These are phyloP conservation scores for Seriola dumerili DNA, from an alignment of 2,113 vertebrate species.

Conservation along the genomic window DNA sequence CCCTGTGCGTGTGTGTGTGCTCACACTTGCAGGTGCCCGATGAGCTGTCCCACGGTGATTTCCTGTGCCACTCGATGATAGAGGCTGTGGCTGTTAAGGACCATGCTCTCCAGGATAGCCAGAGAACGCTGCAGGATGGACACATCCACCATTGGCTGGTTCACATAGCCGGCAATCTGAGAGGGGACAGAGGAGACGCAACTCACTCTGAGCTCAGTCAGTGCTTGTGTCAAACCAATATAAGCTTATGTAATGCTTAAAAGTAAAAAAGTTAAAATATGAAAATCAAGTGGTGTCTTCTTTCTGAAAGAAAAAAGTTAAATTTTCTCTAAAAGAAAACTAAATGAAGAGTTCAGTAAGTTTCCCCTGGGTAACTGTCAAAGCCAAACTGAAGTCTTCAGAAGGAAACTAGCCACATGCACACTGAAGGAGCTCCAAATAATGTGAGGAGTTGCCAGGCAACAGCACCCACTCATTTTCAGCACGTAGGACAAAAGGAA, in stretches of 20 bases:
- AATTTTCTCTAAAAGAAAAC: slow-evolving; percentile 1
- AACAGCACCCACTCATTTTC: slow-evolving; percentile 70
- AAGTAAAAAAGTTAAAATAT: neutral
- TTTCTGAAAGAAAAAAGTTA: neutral
- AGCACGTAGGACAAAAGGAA: slow-evolving; percentile 43
- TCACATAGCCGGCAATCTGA: slow-evolving; percentile 97
- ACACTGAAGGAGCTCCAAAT: slow-evolving; percentile 42
- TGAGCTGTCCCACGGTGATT: slow-evolving; percentile 98
- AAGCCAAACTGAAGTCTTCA: slow-evolving; percentile 32
- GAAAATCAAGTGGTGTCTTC: neutral
- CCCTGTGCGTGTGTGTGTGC: slow-evolving; percentile 88
- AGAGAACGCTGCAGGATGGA: slow-evolving; percentile 97
- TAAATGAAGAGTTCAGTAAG: slow-evolving; percentile 4
- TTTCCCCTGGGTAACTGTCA: slow-evolving; percentile 20
- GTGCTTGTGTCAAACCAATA: neutral
- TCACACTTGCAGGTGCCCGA: slow-evolving; percentile 99
- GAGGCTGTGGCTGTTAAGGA: slow-evolving; percentile 97
- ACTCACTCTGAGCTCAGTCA: neutral
- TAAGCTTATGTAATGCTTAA: neutral
- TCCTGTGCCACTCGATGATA: slow-evolving; percentile 97
- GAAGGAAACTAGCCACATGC: slow-evolving; percentile 37
- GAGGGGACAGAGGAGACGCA: neutral
- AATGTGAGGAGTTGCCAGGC: slow-evolving; percentile 71
- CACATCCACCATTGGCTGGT: slow-evolving; percentile 96
- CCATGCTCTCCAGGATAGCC: slow-evolving; percentile 99